Conservation (phyloP, 2,888 invertebrate species). For the Yponomeuta plumbellus region DNA sequence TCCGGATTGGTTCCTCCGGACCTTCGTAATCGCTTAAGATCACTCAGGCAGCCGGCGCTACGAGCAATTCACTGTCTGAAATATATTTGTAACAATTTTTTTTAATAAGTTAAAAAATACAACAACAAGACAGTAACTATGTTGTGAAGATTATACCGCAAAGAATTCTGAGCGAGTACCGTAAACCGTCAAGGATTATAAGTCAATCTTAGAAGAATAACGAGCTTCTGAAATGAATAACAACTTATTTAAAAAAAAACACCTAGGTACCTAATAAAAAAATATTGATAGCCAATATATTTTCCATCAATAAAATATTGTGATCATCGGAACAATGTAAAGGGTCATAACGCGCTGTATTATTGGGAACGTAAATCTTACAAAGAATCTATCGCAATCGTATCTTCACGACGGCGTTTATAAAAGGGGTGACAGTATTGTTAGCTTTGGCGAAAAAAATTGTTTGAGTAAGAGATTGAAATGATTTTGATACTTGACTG, state of each 20-base stretch:
- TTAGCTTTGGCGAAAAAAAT: slow-evolving; percentile 4
- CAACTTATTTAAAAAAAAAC: neutral
- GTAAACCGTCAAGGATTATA: no score
- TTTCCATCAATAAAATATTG: slow-evolving; percentile 64
- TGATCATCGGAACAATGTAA: slow-evolving; percentile 51
- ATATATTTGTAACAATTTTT: no score
- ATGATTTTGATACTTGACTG: slow-evolving; percentile 35
- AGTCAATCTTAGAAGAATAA: neutral
- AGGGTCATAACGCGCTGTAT: slow-evolving; percentile 50
- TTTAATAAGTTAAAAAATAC: no score
- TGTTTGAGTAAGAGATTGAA: slow-evolving; percentile 16
- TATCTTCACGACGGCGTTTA: slow-evolving; percentile 32
- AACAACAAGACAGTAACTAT: no score
- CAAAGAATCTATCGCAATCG: slow-evolving; percentile 21
- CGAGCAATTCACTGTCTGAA: no score
- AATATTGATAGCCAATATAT: slow-evolving; percentile 46
- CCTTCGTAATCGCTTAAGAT: no score
- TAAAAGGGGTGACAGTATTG: slow-evolving; percentile 45
- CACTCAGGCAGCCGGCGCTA: no score
- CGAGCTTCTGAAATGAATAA: neutral
- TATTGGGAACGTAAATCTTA: slow-evolving; percentile 64
- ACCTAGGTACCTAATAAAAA: neutral
- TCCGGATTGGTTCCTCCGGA: no score
- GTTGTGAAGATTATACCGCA: no score
- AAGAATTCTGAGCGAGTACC: no score